These are phyloP conservation scores for Ariopsis seemanni DNA, from an alignment of 2,113 vertebrate species.

Conservation along the genomic window DNA sequence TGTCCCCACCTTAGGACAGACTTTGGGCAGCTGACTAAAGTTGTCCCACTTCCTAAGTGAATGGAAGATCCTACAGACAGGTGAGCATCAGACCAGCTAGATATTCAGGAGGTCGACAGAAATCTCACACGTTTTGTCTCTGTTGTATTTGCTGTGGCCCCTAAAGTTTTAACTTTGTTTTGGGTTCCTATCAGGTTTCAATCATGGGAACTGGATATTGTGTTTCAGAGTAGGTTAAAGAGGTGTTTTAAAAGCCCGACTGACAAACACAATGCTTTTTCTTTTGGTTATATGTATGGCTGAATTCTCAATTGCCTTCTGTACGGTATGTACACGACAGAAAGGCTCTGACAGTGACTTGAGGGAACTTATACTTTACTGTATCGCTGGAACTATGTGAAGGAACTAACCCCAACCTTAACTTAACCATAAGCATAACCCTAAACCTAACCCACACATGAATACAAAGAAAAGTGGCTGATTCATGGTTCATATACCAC, in stretches of 20 bases:
- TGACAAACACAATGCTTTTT: not conserved
- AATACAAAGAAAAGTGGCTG: no score
- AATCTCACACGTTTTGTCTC: not conserved
- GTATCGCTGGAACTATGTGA: no score
- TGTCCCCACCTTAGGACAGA: not conserved
- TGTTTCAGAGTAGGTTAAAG: constrained; percentile 26
- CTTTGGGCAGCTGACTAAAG: not conserved
- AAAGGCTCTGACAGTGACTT: not conserved
- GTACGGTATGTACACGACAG: no score
- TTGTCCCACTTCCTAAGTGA: not conserved
- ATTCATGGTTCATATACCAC: no score
- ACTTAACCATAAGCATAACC: no score
- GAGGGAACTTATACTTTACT: no score
- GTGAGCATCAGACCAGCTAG: not conserved
- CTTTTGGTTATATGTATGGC: no score
- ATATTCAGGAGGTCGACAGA: not conserved
- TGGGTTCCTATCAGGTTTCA: constrained; percentile 57
- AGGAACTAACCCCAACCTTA: no score
- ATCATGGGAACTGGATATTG: constrained; percentile 46
- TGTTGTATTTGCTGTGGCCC: not conserved
- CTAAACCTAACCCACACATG: no score
- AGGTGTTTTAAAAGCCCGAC: not conserved
- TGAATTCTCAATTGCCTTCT: no score
- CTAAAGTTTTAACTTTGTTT: constrained; percentile 13
- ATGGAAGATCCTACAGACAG: not conserved